phyloP scores from a whole-genome alignment of 1,140 invertebrate genomes.

The Euglossa dilemma region DNA sequence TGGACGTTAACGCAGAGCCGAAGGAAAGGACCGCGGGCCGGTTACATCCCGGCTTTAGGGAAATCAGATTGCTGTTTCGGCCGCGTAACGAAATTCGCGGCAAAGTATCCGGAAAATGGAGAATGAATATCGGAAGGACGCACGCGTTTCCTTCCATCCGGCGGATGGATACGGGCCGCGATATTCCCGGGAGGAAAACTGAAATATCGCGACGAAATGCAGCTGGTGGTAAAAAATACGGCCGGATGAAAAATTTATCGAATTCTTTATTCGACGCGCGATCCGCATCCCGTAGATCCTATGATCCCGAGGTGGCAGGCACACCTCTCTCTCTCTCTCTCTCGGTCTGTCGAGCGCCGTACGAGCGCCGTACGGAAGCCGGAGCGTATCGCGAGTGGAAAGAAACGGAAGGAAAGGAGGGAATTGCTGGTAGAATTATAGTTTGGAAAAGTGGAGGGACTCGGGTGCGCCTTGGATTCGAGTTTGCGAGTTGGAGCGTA shows the following conservation, averaged over 20 bases:
- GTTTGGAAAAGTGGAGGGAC: neutral
- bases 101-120: neutral
- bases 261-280: neutral
- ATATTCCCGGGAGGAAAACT: conserved; percentile 11
- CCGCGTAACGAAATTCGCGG: neutral
- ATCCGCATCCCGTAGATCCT: neutral
- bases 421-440: neutral
- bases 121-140: neutral
- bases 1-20: conserved; percentile 1
- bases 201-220: neutral
- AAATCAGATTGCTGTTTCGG: neutral
- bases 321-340: too few species aligned
- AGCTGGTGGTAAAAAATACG: neutral
- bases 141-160: conserved; percentile 11
- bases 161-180: neutral
- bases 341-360: too few species aligned
- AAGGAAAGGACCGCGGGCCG: neutral
- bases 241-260: conserved; percentile 10
- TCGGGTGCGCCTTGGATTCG: neutral
- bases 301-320: too few species aligned
- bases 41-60: neutral
- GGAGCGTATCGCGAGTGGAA: too few species aligned
- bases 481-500: neutral
- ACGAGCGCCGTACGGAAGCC: too few species aligned
- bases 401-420: neutral